phyloP scores from a whole-genome alignment of 2,113 vertebrate species.

The Nanorana parkeri region DNA sequence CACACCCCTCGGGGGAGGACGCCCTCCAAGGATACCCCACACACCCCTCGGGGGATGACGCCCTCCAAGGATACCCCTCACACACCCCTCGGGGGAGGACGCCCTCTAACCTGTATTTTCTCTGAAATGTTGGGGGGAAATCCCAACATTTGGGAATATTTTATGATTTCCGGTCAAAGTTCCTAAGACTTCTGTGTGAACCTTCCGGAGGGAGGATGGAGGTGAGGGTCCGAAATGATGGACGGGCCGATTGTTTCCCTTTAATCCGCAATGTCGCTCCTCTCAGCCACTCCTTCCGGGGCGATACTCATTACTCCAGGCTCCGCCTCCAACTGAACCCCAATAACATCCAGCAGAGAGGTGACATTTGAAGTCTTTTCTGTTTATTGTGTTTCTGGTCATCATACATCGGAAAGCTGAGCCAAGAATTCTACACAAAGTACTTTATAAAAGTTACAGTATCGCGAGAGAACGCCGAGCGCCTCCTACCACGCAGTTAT shows the following conservation, averaged over 20 bases:
- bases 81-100: no score
- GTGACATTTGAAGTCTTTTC: constrained; percentile 47
- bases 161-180: no score
- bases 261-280: neutral
- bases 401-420: constrained; percentile 75
- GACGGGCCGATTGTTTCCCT: neutral
- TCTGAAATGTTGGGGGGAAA: no score
- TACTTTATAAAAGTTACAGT: constrained; percentile 58
- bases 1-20: no score
- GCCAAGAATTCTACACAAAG: constrained; percentile 44
- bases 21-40: no score
- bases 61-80: no score
- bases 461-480: neutral
- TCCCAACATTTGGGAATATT: no score
- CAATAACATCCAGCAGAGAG: neutral
- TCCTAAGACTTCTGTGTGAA: no score
- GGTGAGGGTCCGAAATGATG: no score
- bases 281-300: neutral
- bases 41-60: no score
- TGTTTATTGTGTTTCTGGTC: constrained; percentile 78
- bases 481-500: neutral
- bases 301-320: constrained; percentile 11
- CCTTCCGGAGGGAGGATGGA: no score
- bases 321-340: neutral
- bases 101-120: no score